Evolutionary conservation across 1,140 invertebrate species (phyloP).

Genomic region (Ips typographus): DNA sequence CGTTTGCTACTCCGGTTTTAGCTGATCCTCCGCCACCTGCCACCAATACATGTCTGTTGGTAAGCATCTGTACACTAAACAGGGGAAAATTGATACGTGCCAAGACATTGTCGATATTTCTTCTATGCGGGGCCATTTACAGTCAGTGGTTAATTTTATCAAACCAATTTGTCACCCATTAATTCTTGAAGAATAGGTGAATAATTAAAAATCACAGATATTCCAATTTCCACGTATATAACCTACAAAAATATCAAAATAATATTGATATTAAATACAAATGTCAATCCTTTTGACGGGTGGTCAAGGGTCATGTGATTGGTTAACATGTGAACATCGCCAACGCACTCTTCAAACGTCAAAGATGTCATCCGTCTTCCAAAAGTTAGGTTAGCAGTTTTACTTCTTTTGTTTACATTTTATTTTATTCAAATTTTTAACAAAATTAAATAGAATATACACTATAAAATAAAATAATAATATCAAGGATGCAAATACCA

Average conservation of each 20-base stretch:
- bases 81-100: slow-evolving; percentile 90
- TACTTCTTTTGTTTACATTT: no score
- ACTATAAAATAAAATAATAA: no score
- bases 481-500: no score
- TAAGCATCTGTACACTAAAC: slow-evolving; percentile 87
- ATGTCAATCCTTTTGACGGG: no score
- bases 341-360: no score
- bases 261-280: no score
- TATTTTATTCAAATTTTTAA: no score
- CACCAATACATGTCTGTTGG: slow-evolving; percentile 89
- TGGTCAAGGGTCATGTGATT: no score
- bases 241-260: slow-evolving; percentile 33
- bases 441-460: no score
- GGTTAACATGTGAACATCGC: no score
- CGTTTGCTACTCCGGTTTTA: slow-evolving; percentile 94
- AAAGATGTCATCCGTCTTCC: no score
- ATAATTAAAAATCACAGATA: not conserved
- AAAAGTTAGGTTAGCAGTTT: no score
- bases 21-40: slow-evolving; percentile 93
- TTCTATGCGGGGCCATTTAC: slow-evolving; percentile 47
- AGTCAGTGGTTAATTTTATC: slow-evolving; percentile 13
- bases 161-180: slow-evolving; percentile 16
- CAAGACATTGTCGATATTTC: slow-evolving; percentile 67
- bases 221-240: slow-evolving; percentile 45
- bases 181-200: slow-evolving; percentile 18